phyloP scores from a whole-genome alignment of 2,888 invertebrate species.

The Gastracanthus pulcherrimus region DNA sequence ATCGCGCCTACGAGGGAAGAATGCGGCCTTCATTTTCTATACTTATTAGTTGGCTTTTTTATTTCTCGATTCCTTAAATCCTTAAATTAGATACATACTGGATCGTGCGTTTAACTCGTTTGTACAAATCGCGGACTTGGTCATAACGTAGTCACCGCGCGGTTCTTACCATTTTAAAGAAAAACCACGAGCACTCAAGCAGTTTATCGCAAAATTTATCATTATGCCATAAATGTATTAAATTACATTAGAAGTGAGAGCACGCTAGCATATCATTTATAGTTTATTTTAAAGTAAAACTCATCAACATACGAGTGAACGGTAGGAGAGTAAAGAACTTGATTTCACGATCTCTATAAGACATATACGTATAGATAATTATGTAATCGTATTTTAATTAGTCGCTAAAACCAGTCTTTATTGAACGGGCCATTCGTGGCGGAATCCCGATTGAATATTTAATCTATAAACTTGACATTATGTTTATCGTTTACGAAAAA shows the following conservation, averaged over 20 bases:
- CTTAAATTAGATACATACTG: constrained; percentile 58
- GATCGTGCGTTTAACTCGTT: constrained; percentile 56
- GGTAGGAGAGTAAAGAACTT: constrained; percentile 50
- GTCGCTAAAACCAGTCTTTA: constrained; percentile 59
- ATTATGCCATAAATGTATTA: constrained; percentile 16
- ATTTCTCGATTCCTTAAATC: constrained; percentile 44
- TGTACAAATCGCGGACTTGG: constrained; percentile 55
- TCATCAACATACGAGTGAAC: constrained; percentile 47
- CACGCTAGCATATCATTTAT: constrained; percentile 8
- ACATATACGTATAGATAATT: constrained; percentile 53
- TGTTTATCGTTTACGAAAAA: constrained; percentile 49
- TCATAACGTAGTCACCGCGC: constrained; percentile 30
- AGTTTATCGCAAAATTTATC: constrained; percentile 1
- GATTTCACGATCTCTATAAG: constrained; percentile 49
- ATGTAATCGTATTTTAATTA: constrained; percentile 58
- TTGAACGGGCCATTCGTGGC: constrained; percentile 57
- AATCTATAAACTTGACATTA: constrained; percentile 57
- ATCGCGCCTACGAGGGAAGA: constrained; percentile 10
- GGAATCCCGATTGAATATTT: constrained; percentile 57
- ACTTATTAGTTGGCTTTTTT: constrained; percentile 46
- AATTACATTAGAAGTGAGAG: constrained; percentile 14
- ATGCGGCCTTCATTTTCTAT: constrained; percentile 19
- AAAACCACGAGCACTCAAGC: constrained; percentile 20
- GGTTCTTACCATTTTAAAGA: constrained; percentile 31
- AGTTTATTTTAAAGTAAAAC: constrained; percentile 20